Conservation (phyloP, 1,140 invertebrate genomes). For the Chionoecetes opilio region DNA sequence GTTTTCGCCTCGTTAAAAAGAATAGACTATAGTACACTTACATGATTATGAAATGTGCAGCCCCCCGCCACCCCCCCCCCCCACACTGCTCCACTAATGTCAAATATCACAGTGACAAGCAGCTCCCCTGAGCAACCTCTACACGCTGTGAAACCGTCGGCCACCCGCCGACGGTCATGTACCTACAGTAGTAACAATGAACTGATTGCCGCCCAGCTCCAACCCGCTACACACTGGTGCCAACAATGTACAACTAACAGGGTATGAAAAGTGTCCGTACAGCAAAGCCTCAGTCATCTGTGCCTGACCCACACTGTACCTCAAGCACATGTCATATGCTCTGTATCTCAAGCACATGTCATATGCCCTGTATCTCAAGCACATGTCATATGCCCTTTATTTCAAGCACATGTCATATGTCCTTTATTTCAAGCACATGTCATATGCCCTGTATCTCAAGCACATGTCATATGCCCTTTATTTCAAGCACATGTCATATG, state of each 20-base stretch:
- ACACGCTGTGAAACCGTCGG: constrained; percentile 47
- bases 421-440: not conserved
- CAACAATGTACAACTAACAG: constrained; percentile 55
- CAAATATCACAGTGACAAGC: constrained; percentile 78
- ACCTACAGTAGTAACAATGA: constrained; percentile 53
- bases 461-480: not conserved
- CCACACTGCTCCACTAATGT: constrained; percentile 76
- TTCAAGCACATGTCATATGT: too few species aligned
- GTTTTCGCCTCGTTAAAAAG: too few species aligned
- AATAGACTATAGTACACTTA: constrained; percentile 51
- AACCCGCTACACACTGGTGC: constrained; percentile 65
- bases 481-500: too few species aligned
- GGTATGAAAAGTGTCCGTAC: constrained; percentile 36
- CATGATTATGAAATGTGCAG: constrained; percentile 45
- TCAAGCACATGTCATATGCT: not conserved
- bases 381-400: not conserved
- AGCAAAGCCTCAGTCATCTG: not conserved
- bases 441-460: not conserved
- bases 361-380: not conserved
- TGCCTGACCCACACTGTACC: not conserved
- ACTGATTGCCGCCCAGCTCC: constrained; percentile 31
- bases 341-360: not conserved
- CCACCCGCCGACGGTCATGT: not conserved
- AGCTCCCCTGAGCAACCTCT: constrained; percentile 76
- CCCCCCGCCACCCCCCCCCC: constrained; percentile 10